Conservation (phyloP, 2,888 invertebrate genomes). For the Laothoe populi region DNA sequence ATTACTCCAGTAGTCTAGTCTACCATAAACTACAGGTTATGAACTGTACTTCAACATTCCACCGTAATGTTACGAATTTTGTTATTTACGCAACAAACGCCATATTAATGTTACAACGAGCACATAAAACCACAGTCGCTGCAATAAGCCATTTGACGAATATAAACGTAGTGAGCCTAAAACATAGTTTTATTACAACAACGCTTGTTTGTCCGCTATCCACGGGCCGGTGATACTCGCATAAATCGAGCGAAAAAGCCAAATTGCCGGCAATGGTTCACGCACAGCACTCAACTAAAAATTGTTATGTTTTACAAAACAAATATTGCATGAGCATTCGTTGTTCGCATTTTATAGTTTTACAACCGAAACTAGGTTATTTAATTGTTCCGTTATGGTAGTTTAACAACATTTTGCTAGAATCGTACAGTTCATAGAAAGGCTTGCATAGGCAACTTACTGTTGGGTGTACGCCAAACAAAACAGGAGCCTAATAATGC, state of each 20-base stretch:
- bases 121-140: conserved; percentile 45
- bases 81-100: conserved; percentile 20
- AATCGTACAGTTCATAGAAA: conserved; percentile 43
- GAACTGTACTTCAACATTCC: neutral
- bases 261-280: conserved; percentile 78
- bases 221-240: conserved; percentile 72
- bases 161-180: conserved; percentile 69
- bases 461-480: conserved; percentile 55
- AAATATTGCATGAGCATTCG: conserved; percentile 67
- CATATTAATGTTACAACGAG: conserved; percentile 43
- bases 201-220: conserved; percentile 79
- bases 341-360: conserved; percentile 64
- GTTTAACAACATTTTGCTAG: conserved; percentile 33
- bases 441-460: conserved; percentile 49
- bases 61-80: conserved; percentile 6
- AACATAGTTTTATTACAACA: conserved; percentile 71
- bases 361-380: conserved; percentile 46
- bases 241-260: conserved; percentile 80
- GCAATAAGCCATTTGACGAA: conserved; percentile 60
- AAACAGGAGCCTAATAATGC: conserved; percentile 55
- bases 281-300: conserved; percentile 75
- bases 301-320: conserved; percentile 73
- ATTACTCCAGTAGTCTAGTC: too few species aligned
- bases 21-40: too few species aligned
- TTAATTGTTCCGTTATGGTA: conserved; percentile 51